Conservation (phyloP, 2,888 invertebrate genomes). For the Piscicola geometra region DNA sequence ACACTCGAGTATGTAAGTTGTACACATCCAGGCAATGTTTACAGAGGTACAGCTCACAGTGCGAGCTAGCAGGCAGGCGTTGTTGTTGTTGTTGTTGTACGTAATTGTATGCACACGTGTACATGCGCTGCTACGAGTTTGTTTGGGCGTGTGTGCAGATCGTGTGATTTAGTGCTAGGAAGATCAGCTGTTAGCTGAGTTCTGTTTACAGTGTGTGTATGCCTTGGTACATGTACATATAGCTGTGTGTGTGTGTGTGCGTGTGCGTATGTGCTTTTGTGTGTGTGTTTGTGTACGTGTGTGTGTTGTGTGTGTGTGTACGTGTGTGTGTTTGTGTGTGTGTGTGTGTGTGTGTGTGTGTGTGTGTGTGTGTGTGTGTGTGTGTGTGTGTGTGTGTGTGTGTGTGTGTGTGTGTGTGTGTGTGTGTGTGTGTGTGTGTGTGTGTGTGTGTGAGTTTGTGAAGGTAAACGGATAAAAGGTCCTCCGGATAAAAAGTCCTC, state of each 20-base stretch:
- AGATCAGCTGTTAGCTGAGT: conserved; percentile 3
- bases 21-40: neutral
- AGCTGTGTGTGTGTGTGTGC: conserved; percentile 14
- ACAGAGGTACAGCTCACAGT: conserved; percentile 16
- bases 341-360: conserved; percentile 14
- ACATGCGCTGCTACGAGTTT: no score
- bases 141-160: neutral
- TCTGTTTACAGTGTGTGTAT: neutral
- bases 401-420: conserved; percentile 24
- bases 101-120: no score
- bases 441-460: conserved; percentile 5
- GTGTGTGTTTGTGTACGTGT: conserved; percentile 27
- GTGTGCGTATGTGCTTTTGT: conserved; percentile 13
- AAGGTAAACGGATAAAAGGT: no score
- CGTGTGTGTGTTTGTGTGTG: neutral
- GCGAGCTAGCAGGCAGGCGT: conserved; percentile 10
- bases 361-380: conserved; percentile 26
- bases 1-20: neutral
- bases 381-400: conserved; percentile 20
- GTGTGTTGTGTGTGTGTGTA: neutral
- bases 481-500: no score
- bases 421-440: conserved; percentile 13
- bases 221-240: neutral
- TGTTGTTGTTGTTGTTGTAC: neutral
- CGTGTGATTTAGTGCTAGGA: conserved; percentile 8